Percentiles rank a stretch among this genome's conserved stretches.
These are phyloP conservation scores for Magallana ariakensis DNA, from an alignment of 1,140 invertebrate species.

Conservation along the genomic window DNA sequence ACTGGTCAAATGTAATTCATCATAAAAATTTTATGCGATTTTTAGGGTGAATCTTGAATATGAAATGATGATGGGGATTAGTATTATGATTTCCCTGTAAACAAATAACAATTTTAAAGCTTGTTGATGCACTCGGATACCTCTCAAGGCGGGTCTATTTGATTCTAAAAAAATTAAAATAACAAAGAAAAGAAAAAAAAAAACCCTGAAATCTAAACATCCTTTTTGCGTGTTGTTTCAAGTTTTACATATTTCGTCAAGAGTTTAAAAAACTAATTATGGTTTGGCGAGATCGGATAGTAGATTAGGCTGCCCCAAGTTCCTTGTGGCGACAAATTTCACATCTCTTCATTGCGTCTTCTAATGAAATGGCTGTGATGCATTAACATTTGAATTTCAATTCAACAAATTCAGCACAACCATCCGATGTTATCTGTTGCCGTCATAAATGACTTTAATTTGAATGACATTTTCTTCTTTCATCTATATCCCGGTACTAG, in stretches of 20 bases:
- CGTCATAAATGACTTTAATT: constrained; percentile 35
- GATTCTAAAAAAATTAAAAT: constrained; percentile 14
- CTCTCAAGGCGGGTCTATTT: background rate
- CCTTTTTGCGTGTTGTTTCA: constrained; percentile 20
- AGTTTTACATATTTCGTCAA: constrained; percentile 32
- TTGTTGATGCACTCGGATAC: background rate
- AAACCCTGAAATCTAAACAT: background rate
- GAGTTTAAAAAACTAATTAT: constrained; percentile 31
- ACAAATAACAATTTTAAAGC: background rate
- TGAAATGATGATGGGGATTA: constrained; percentile 4
- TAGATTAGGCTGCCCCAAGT: background rate
- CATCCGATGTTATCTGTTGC: constrained; percentile 8
- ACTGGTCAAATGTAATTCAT: background rate
- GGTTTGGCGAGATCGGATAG: background rate
- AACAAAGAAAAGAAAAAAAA: background rate
- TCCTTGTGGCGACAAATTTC: constrained; percentile 1
- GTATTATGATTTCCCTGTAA: constrained; percentile 19
- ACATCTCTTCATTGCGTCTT: background rate
- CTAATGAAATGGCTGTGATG: background rate
- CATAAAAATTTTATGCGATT: constrained; percentile 22
- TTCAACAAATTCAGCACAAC: constrained; percentile 12
- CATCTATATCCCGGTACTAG: background rate
- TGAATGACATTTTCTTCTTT: background rate
- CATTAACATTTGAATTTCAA: constrained; percentile 39
- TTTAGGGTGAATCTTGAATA: background rate